phyloP scores from a whole-genome alignment of 2,113 vertebrate species.

The Phalacrocorax brasilianus region DNA sequence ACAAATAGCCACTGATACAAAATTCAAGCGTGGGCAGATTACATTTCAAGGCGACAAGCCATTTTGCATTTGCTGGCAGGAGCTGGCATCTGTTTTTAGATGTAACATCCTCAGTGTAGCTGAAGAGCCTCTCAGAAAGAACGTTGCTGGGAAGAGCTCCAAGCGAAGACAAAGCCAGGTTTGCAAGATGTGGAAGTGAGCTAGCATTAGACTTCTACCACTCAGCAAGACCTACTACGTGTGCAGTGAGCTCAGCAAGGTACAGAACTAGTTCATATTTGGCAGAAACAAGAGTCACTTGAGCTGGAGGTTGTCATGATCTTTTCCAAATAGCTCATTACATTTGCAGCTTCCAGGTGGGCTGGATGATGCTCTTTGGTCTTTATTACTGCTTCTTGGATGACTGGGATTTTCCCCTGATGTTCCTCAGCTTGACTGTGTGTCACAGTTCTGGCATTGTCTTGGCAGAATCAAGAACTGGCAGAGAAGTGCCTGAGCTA shows the following conservation, averaged over 20 bases:
- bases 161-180: conserved; percentile 58
- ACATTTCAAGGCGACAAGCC: conserved; percentile 40
- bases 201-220: conserved; percentile 38
- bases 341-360: conserved; percentile 56
- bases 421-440: conserved; percentile 25
- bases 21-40: conserved; percentile 34
- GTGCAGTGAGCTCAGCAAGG: background rate
- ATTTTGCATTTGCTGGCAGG: conserved; percentile 65
- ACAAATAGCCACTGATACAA: conserved; percentile 30
- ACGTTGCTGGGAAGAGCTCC: conserved; percentile 57
- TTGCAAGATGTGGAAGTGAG: conserved; percentile 60
- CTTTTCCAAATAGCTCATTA: conserved; percentile 59
- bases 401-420: conserved; percentile 26
- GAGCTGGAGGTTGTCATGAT: conserved; percentile 29
- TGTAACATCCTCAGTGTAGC: conserved; percentile 56
- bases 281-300: conserved; percentile 14
- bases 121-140: conserved; percentile 58
- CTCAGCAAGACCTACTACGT: conserved; percentile 2
- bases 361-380: conserved; percentile 29
- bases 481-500: conserved; percentile 34
- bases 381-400: conserved; percentile 29
- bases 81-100: conserved; percentile 69
- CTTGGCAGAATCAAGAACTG: conserved; percentile 9
- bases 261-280: background rate
- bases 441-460: conserved; percentile 42